Percentiles rank a stretch among this genome's conserved stretches.
These are phyloP conservation scores for Microcebus jonahi DNA, from an alignment of 2,113 vertebrate species.

Conservation along the genomic window DNA sequence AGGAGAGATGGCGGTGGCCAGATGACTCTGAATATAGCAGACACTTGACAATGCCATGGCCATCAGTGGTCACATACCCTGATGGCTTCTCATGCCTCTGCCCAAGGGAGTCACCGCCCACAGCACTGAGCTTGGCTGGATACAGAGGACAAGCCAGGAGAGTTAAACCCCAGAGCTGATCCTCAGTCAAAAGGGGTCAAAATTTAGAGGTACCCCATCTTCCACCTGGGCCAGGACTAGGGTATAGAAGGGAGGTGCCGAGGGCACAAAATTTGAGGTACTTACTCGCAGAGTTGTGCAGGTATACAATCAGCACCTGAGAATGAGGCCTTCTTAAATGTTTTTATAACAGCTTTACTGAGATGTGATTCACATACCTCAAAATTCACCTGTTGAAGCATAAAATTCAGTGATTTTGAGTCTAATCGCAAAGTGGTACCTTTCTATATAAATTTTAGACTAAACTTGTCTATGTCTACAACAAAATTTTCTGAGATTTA, in stretches of 20 bases:
- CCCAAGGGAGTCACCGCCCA: not conserved
- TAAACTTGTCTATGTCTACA: not conserved
- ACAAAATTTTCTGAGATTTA: not conserved
- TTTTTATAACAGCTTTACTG: not conserved
- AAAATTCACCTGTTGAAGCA: not conserved
- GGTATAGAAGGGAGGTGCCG: not conserved
- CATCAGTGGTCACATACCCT: not conserved
- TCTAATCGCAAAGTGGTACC: not conserved
- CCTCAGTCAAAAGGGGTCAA: not conserved
- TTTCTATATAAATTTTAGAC: constrained; percentile 26
- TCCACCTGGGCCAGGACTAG: not conserved
- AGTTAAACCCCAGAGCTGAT: not conserved
- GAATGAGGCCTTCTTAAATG: not conserved
- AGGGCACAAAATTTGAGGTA: not conserved
- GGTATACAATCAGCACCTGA: not conserved
- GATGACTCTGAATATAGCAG: not conserved
- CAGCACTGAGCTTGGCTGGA: not conserved
- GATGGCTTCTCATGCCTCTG: not conserved
- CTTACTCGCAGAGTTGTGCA: not conserved
- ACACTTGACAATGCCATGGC: accelerated
- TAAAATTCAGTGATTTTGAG: not conserved
- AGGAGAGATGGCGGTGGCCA: not conserved
- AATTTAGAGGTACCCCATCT: not conserved
- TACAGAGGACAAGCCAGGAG: not conserved
- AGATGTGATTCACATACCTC: not conserved